A percentile compares a stretch with the other conserved stretches of the same genome.
Conservation (phyloP, 2,888 invertebrate species). For the Ceriagrion tenellum region DNA sequence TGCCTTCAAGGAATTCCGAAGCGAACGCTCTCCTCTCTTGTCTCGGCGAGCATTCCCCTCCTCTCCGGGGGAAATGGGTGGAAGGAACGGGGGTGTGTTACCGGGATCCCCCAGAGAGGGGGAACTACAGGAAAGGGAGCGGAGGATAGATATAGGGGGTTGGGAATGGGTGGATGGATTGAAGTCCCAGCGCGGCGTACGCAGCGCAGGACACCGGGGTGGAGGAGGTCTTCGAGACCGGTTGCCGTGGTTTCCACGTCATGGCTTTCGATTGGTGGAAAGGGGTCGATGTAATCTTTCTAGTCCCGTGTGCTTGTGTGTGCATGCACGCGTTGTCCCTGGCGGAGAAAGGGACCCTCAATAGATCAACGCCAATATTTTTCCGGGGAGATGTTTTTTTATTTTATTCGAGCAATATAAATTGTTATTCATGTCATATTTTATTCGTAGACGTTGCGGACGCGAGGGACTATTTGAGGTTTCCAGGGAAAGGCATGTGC, state of each 20-base stretch:
- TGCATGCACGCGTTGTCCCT: background rate
- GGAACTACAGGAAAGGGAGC: no score
- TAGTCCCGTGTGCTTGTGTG: background rate
- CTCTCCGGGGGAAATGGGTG: no score
- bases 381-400: background rate
- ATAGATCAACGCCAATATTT: conserved; percentile 2
- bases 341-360: background rate
- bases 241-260: background rate
- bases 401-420: background rate
- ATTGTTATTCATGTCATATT: background rate
- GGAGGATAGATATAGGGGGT: background rate
- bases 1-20: no score
- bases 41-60: no score
- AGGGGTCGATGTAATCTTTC: background rate
- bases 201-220: background rate
- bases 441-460: background rate
- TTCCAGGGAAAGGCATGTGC: background rate
- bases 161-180: background rate
- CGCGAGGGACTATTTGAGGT: background rate
- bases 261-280: no score
- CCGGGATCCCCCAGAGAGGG: no score
- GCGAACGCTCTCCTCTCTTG: no score
- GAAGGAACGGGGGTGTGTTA: no score
- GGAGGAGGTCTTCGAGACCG: background rate
- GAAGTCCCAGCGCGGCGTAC: background rate